Evolutionary conservation across 2,797 vertebrate species (phyloP).

Genomic region (Yasuhikotakia modesta): DNA sequence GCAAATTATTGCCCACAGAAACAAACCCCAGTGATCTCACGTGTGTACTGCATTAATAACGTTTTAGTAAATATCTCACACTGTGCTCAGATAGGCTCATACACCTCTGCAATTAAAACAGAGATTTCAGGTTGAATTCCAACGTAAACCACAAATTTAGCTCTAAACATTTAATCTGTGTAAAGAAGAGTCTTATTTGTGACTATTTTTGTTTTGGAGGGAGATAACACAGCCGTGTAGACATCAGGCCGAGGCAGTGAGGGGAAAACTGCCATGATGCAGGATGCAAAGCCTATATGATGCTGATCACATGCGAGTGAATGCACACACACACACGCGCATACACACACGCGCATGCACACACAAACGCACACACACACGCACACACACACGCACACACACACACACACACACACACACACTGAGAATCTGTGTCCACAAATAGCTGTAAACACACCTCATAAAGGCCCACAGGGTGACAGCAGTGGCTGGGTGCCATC

Average conservation of each 20-base stretch:
- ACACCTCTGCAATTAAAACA: not conserved
- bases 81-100: not conserved
- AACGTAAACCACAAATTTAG: not conserved
- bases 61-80: not conserved
- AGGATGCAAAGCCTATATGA: conserved; percentile 13
- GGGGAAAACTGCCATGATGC: conserved; percentile 24
- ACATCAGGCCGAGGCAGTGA: conserved; percentile 19
- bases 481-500: conserved; percentile 39
- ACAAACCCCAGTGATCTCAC: not conserved
- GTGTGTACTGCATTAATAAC: conserved; percentile 1
- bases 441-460: conserved; percentile 44
- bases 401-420: not conserved
- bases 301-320: conserved; percentile 24
- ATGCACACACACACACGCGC: not conserved
- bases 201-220: no score
- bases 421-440: conserved; percentile 27
- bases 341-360: not conserved
- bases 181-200: no score
- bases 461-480: conserved; percentile 31
- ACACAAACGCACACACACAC: not conserved
- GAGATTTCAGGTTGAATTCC: not conserved
- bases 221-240: no score
- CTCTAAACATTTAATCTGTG: no score
- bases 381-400: not conserved
- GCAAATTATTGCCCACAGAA: no score